A percentile compares a stretch with the other conserved stretches of the same genome.
Evolutionary conservation across 1,140 invertebrate genomes (phyloP).

Genomic region (Formica exsecta): DNA sequence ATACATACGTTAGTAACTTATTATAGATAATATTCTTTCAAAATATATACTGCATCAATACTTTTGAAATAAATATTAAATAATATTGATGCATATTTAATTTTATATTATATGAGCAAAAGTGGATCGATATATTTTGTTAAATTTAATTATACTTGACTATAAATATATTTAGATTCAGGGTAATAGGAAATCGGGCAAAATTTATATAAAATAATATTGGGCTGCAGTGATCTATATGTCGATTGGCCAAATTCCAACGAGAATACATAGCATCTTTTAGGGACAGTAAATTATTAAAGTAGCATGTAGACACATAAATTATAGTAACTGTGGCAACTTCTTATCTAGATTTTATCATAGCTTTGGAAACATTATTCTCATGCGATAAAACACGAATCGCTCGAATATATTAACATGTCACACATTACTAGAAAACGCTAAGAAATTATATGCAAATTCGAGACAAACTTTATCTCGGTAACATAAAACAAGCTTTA

Average conservation of each 20-base stretch:
- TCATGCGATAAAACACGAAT: neutral
- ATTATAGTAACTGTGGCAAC: neutral
- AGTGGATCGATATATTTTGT: neutral
- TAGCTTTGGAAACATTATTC: constrained; percentile 7
- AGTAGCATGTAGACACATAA: neutral
- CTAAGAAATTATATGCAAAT: constrained; percentile 6
- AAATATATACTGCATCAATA: neutral
- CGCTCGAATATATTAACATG: neutral
- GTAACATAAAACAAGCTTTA: constrained; percentile 33
- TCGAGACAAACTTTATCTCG: constrained; percentile 24
- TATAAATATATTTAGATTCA: neutral
- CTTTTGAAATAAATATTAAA: constrained; percentile 4
- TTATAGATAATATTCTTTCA: neutral
- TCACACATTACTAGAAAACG: neutral
- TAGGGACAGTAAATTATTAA: constrained; percentile 61
- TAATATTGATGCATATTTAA: neutral
- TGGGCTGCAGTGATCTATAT: neutral
- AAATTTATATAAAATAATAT: constrained; percentile 7
- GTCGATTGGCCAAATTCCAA: constrained; percentile 59
- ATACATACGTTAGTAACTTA: constrained; percentile 25
- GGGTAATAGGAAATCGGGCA: neutral
- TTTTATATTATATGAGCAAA: neutral
- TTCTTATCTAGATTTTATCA: constrained; percentile 1
- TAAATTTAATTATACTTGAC: neutral
- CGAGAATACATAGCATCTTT: constrained; percentile 11